These are phyloP conservation scores for Melanotaenia parkinsoni DNA, from an alignment of 2,797 vertebrate genomes.

Conservation along the genomic window DNA sequence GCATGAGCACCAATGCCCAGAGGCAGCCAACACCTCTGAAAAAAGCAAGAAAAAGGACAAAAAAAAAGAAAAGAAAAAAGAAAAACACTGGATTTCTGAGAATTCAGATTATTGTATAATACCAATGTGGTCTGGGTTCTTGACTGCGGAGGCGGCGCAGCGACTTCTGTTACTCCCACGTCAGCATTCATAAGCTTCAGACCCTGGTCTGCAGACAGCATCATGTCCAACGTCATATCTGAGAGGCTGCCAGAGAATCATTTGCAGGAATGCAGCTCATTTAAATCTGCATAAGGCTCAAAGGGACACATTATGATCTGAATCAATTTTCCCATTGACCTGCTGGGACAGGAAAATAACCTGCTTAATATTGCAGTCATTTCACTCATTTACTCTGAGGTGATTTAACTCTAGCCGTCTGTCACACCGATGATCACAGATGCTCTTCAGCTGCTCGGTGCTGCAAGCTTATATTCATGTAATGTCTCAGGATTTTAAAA, in stretches of 20 bases:
- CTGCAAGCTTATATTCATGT: constrained; percentile 1
- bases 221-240: constrained; percentile 58
- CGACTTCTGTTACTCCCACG: constrained; percentile 64
- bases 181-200: constrained; percentile 40
- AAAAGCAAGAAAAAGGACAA: no score
- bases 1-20: constrained; percentile 52
- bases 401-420: no score
- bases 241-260: constrained; percentile 15
- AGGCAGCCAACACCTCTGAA: background rate
- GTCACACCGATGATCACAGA: no score
- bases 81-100: constrained; percentile 54
- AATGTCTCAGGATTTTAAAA: constrained; percentile 5
- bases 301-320: no score
- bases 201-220: constrained; percentile 31
- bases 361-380: no score
- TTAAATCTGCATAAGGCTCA: constrained; percentile 10
- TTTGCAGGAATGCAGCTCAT: constrained; percentile 1
- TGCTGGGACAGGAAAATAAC: no score
- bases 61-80: background rate
- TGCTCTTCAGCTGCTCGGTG: background rate
- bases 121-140: constrained; percentile 64
- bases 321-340: no score
- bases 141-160: constrained; percentile 48
- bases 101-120: constrained; percentile 51
- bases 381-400: no score